A percentile compares a stretch with the other conserved stretches of the same genome.
These are phyloP conservation scores for Pelecanus crispus DNA, from an alignment of 2,113 vertebrate species.

Conservation along the genomic window DNA sequence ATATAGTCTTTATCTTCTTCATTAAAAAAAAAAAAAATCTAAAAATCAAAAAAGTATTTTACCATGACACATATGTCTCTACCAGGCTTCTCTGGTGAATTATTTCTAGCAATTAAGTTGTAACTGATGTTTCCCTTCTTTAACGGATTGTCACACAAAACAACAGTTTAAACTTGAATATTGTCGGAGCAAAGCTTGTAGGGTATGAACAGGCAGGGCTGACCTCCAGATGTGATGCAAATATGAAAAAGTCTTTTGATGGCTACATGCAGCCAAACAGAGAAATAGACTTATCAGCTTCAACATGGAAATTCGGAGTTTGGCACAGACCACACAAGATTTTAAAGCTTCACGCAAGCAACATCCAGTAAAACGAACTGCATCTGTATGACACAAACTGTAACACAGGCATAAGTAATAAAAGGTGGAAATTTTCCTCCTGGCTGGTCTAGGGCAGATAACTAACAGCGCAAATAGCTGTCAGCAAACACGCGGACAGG, in stretches of 20 bases:
- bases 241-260: neutral
- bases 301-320: neutral
- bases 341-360: neutral
- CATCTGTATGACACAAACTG: neutral
- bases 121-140: neutral
- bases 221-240: neutral
- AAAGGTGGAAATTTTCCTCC: neutral
- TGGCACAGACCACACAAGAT: neutral
- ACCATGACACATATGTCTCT: neutral
- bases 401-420: neutral
- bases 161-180: neutral
- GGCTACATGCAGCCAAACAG: neutral
- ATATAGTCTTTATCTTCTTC: neutral
- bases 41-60: neutral
- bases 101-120: neutral
- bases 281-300: neutral
- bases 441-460: neutral
- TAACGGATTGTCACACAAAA: neutral
- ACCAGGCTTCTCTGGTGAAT: neutral
- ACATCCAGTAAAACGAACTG: neutral
- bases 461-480: rapidly evolving
- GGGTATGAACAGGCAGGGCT: neutral
- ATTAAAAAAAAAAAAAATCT: neutral
- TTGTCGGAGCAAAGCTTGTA: neutral
- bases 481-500: neutral